Conservation (phyloP, 2,888 invertebrate species). For the Autographa pulchrina region DNA sequence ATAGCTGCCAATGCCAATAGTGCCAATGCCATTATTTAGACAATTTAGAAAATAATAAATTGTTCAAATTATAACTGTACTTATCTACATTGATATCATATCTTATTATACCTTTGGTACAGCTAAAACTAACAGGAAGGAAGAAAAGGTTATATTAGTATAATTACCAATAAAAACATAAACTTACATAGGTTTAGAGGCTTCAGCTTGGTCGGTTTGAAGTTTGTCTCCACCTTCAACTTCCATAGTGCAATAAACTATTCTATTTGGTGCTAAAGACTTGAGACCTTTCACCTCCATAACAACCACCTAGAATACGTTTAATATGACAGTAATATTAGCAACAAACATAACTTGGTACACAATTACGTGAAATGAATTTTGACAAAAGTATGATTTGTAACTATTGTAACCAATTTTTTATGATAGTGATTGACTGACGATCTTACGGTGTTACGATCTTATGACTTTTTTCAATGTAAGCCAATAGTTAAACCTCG, state of each 20-base stretch:
- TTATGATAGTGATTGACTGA: no score
- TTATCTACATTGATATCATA: no score
- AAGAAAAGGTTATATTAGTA: background rate
- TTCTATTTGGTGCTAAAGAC: conserved; percentile 98
- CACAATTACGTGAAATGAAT: background rate
- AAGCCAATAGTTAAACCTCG: no score
- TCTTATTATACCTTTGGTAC: background rate
- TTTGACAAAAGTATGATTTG: background rate
- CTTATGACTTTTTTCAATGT: no score
- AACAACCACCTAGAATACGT: conserved; percentile 95
- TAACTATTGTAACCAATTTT: no score
- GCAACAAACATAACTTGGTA: background rate
- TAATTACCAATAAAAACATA: no score
- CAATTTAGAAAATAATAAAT: no score
- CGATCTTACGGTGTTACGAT: no score
- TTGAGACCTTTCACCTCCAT: conserved; percentile 99
- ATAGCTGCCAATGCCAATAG: no score
- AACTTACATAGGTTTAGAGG: conserved; percentile 98
- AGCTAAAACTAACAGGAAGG: background rate
- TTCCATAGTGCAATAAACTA: conserved; percentile 99
- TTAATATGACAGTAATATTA: conserved; percentile 33
- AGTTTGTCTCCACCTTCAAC: conserved; percentile 99
- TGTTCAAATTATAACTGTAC: no score
- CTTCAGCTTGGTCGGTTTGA: conserved; percentile 99
- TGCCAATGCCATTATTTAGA: no score